Evolutionary conservation across 2,113 vertebrate species (phyloP).

Genomic region (Mus musculus): GRCm39 chr11:65843501-65844000

Average conservation of each 20-base stretch:
- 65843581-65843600: background rate
- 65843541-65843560: background rate
- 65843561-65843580: background rate
- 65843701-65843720: background rate
- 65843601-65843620: background rate
- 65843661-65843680: background rate
- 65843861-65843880: background rate
- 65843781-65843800: background rate
- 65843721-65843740: background rate
- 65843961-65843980: conserved; percentile 29
- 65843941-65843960: conserved; percentile 30
- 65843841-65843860: background rate
- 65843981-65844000: background rate
- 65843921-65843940: background rate
- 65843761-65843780: background rate
- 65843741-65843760: background rate
- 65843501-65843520: background rate
- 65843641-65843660: background rate
- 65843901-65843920: background rate
- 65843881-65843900: background rate
- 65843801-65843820: background rate
- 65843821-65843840: background rate
- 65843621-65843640: background rate
- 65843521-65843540: background rate
- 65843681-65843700: background rate